Evolutionary conservation across 2,888 invertebrate genomes (phyloP), one percentile per base, ranked within the genome.

Genomic region (Lochmaea crataegi): DNA sequence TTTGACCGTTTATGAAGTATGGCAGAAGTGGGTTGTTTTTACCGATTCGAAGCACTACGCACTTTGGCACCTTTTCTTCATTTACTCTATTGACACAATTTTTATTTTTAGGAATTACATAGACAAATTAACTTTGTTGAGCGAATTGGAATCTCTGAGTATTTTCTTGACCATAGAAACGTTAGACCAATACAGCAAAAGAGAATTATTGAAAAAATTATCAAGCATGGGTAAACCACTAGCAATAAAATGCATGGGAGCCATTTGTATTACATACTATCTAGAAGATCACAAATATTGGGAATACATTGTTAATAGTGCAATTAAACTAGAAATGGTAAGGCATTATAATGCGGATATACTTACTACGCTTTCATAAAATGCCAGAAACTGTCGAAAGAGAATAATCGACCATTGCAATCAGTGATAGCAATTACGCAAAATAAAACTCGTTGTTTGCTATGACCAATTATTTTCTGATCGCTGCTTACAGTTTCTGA

Each of bases 121-220:
- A 12, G 80, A 84, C 69, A 84, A 82, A 73, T 74, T 84, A 10
- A 79, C 78, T 12, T 69, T 85, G 5, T 69, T 84, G 41, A 80
- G 82, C 66, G 81, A 83, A 65, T 71, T 86, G 63, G 80, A 84
- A 63, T 73, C 78, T 70, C 76, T 85, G 18, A 84, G 85, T 10
- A 77, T 83, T 41, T 70, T 65, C 22, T 75, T 85, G n/a, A 73
- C 58, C 42, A 65, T 83, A 1, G 77, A 80, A 22, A 75, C 76
- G 4, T 75, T 85, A 22, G 78, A 84, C 65, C 57, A 75, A 14
- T 77, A 73, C 41, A 82, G 82, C 42, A 84, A 83, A 67, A 80
- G 78, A 14, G 80, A 82, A 6, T 76, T 86, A 7, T 74, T 85
- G 26, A 81, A 80, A 58, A 79, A 81, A 67, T 73, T 85, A 18